These are phyloP conservation scores for Tuta absoluta DNA, from an alignment of 2,888 invertebrate species.

Conservation along the genomic window DNA sequence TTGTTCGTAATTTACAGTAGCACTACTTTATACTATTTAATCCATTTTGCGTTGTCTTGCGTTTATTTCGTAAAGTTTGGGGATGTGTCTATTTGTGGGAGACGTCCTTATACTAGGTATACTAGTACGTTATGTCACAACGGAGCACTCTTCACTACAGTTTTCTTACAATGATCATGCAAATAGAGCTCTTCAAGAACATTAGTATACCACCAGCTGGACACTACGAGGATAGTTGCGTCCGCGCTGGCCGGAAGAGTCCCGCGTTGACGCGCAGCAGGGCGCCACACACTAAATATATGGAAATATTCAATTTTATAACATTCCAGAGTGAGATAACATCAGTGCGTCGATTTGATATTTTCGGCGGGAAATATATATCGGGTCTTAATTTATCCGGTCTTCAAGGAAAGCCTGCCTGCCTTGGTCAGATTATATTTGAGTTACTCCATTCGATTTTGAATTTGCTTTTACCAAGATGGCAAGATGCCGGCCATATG, in stretches of 20 bases:
- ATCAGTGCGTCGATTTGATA: slow-evolving; percentile 78
- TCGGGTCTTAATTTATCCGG: neutral
- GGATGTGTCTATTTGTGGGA: too few species aligned
- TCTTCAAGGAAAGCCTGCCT: neutral
- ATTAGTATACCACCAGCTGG: neutral
- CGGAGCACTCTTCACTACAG: neutral
- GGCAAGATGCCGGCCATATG: too few species aligned
- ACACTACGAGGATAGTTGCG: slow-evolving; percentile 16
- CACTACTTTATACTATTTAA: too few species aligned
- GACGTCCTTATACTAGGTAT: too few species aligned
- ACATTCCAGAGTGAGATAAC: slow-evolving; percentile 74
- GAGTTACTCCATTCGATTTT: too few species aligned
- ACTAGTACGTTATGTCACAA: neutral
- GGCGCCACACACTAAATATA: slow-evolving; percentile 62
- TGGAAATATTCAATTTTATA: slow-evolving; percentile 80
- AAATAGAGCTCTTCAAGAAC: neutral
- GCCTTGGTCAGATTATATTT: neutral
- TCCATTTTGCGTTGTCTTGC: too few species aligned
- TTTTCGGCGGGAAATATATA: slow-evolving; percentile 64
- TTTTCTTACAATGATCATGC: neutral
- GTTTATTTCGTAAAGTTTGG: too few species aligned
- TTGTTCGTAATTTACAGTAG: too few species aligned
- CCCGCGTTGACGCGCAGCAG: slow-evolving; percentile 55
- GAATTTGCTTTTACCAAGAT: too few species aligned
- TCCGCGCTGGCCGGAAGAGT: slow-evolving; percentile 37